Evolutionary conservation across 2,888 invertebrate genomes (phyloP).

Genomic region (Lycocerus yunnanus): DNA sequence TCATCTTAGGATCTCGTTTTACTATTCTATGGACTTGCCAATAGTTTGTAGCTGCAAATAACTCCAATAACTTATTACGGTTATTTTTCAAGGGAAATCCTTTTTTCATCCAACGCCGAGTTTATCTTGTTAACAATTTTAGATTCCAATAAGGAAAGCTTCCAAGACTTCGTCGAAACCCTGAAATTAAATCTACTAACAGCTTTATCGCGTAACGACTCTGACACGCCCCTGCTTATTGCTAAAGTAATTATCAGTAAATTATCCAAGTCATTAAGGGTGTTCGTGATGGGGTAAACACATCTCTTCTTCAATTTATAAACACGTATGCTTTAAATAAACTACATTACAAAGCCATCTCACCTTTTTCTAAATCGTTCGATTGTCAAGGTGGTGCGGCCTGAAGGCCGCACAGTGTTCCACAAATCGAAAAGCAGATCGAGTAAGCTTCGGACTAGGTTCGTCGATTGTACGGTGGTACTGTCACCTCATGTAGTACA

Average conservation of each 20-base stretch:
- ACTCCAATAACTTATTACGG: slow-evolving; percentile 8
- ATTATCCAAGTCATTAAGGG: slow-evolving; percentile 13
- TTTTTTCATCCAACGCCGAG: neutral
- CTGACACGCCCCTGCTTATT: slow-evolving; percentile 13
- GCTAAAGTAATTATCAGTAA: slow-evolving; percentile 20
- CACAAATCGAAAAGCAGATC: too few species aligned
- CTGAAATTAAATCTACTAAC: slow-evolving; percentile 4
- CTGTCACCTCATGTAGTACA: too few species aligned
- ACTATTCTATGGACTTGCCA: slow-evolving; percentile 14
- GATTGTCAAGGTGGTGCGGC: too few species aligned
- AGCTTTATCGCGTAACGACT: slow-evolving; percentile 14
- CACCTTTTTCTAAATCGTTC: too few species aligned
- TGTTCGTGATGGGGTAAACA: slow-evolving; percentile 7
- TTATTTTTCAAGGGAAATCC: neutral
- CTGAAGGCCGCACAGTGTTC: too few species aligned
- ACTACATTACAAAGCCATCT: too few species aligned
- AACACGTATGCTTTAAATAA: too few species aligned
- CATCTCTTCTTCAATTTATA: neutral
- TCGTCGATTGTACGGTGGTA: too few species aligned
- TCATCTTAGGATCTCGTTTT: slow-evolving; percentile 16
- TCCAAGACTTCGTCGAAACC: neutral
- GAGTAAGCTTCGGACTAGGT: too few species aligned
- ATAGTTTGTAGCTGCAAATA: slow-evolving; percentile 21
- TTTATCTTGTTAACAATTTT: neutral
- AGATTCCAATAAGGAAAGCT: neutral